Evolutionary conservation across 2,797 vertebrate species (phyloP).

Genomic region (Pipistrellus pipistrellus): DNA sequence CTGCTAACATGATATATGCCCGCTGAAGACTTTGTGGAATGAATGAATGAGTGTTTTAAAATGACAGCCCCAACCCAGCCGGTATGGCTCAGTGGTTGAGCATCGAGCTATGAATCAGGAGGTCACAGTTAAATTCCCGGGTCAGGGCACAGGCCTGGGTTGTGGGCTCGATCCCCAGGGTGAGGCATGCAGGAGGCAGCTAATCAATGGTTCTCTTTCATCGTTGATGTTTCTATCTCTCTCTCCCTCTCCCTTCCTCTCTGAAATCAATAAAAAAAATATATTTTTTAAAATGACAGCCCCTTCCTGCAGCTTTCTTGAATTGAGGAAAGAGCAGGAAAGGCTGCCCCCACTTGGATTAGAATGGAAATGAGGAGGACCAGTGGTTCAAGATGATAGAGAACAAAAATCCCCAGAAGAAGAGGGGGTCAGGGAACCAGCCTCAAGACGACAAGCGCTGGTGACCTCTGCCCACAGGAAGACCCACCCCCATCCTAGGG

Average conservation of each 20-base stretch:
- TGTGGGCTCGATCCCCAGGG: no score
- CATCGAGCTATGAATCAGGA: no score
- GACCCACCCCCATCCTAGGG: neutral
- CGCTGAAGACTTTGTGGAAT: neutral
- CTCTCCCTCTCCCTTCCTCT: no score
- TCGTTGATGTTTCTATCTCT: no score
- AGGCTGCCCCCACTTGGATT: neutral
- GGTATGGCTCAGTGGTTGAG: no score
- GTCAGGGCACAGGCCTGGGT: no score
- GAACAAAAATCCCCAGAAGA: neutral
- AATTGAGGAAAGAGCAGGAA: neutral
- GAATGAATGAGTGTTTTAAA: neutral
- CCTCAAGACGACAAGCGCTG: neutral
- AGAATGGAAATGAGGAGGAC: neutral
- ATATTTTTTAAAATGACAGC: no score
- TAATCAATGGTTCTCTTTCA: no score
- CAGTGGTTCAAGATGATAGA: accelerated
- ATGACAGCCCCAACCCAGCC: no score
- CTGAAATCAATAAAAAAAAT: no score
- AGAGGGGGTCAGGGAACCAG: neutral
- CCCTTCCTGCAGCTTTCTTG: neutral
- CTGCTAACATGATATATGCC: accelerated
- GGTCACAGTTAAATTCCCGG: no score
- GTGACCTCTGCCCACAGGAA: neutral
- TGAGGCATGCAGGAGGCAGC: no score